phyloP scores from a whole-genome alignment of 2,797 vertebrate species.

The Chaenodraco wilsoni region DNA sequence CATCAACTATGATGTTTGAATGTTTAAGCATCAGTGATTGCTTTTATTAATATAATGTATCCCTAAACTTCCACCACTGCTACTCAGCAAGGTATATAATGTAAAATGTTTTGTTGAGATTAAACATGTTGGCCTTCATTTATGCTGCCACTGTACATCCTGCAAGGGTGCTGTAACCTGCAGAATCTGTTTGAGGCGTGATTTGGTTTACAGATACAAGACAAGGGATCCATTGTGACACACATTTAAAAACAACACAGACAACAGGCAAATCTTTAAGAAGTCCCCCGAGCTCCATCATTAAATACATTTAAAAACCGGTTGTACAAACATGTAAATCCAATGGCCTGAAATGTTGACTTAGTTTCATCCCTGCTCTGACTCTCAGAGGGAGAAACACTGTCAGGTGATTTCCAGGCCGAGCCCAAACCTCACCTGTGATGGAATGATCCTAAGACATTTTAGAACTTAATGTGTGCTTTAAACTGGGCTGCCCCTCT shows the following conservation, averaged over 20 bases:
- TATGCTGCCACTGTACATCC: neutral
- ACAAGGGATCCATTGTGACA: neutral
- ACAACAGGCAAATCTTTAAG: no score
- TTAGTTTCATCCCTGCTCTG: no score
- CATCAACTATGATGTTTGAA: no score
- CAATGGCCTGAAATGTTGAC: no score
- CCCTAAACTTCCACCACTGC: no score
- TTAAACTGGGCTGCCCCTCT: neutral
- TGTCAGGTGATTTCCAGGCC: neutral
- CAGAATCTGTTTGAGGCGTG: neutral
- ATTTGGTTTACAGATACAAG: no score
- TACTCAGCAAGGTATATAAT: neutral
- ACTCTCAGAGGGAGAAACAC: neutral
- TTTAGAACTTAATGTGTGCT: neutral
- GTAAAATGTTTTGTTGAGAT: neutral
- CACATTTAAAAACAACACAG: no score
- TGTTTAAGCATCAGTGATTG: no score
- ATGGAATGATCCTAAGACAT: constrained; percentile 2
- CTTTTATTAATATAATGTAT: no score
- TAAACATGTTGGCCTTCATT: neutral
- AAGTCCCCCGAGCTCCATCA: no score
- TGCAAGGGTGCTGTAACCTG: neutral
- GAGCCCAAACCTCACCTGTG: constrained; percentile 26
- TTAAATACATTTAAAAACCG: no score
- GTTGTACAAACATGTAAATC: no score